Conservation (phyloP, 1,140 invertebrate genomes). For the Papilio helenus region DNA sequence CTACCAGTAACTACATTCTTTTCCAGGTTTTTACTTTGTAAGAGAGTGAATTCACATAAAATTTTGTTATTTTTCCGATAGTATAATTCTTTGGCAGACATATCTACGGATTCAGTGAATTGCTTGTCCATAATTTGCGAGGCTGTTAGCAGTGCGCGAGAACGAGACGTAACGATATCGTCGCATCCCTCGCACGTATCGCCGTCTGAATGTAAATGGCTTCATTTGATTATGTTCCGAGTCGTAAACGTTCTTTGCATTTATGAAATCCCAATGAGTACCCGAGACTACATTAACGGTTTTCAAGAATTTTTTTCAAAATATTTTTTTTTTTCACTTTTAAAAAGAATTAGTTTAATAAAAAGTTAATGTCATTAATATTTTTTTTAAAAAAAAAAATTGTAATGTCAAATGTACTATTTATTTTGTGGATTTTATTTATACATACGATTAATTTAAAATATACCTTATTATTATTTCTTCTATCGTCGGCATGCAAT, state of each 20-base stretch:
- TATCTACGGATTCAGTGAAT: constrained; percentile 61
- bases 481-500: background rate
- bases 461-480: background rate
- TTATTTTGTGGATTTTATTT: too few species aligned
- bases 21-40: constrained; percentile 26
- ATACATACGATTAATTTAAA: too few species aligned
- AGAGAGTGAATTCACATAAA: constrained; percentile 61
- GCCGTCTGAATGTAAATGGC: constrained; percentile 77
- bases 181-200: constrained; percentile 52
- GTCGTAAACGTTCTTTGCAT: constrained; percentile 73
- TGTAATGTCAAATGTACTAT: too few species aligned
- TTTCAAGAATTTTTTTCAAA: constrained; percentile 38
- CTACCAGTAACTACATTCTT: background rate
- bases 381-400: too few species aligned
- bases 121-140: constrained; percentile 74
- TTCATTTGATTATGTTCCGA: constrained; percentile 78
- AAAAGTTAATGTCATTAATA: too few species aligned
- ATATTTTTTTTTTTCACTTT: background rate
- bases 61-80: constrained; percentile 75
- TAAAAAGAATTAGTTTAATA: background rate
- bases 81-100: constrained; percentile 51
- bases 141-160: constrained; percentile 68
- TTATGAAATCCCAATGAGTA: constrained; percentile 70
- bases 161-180: constrained; percentile 57
- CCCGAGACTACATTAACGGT: constrained; percentile 57